Conservation (phyloP, 1,140 invertebrate genomes). For the Cardiocondyla obscurior region DNA sequence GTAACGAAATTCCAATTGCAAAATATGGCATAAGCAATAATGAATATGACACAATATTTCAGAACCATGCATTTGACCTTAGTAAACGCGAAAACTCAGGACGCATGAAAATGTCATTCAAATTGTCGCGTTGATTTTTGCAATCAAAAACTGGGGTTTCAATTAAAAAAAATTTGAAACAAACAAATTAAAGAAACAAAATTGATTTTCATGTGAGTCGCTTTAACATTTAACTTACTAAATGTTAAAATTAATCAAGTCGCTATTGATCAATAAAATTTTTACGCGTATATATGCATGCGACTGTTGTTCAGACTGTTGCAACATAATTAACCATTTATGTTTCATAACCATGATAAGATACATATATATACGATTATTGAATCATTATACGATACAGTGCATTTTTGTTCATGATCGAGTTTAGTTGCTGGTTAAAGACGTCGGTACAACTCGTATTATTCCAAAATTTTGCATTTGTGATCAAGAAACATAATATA, state of each 20-base stretch:
- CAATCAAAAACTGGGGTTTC: no score
- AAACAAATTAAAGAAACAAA: no score
- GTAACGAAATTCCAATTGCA: conserved; percentile 64
- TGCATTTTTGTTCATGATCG: conserved; percentile 24
- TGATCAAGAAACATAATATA: neutral
- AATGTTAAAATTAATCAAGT: no score
- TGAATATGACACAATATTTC: conserved; percentile 9
- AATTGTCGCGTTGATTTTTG: neutral
- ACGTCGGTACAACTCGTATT: neutral
- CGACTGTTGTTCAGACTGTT: conserved; percentile 15
- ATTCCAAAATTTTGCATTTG: neutral
- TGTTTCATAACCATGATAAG: conserved; percentile 52
- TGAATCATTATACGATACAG: neutral
- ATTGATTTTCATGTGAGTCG: no score
- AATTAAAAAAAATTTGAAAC: no score
- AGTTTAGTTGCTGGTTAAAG: conserved; percentile 28
- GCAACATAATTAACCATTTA: conserved; percentile 34
- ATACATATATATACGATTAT: conserved; percentile 24
- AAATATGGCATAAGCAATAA: conserved; percentile 35
- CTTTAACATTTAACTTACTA: no score
- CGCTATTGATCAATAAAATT: conserved; percentile 19
- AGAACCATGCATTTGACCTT: neutral
- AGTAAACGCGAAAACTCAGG: neutral
- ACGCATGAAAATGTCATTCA: neutral
- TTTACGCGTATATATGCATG: neutral